These are phyloP conservation scores for Carposina sasakii DNA, from an alignment of 1,140 invertebrate species.

Conservation along the genomic window DNA sequence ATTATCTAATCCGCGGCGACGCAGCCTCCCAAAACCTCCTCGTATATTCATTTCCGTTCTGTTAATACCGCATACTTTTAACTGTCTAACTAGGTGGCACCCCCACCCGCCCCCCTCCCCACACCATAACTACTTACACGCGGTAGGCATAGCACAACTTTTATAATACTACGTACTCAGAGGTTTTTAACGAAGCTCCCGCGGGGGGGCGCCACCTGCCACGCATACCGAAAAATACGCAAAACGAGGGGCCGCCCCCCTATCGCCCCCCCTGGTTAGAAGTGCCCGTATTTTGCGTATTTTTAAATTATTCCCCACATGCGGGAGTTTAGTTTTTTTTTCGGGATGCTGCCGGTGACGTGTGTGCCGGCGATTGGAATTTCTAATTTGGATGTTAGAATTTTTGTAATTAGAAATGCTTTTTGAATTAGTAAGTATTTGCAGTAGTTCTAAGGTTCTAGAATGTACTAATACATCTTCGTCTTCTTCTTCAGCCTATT, in stretches of 20 bases:
- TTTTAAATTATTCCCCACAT: conserved; percentile 63
- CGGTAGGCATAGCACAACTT: conserved; percentile 70
- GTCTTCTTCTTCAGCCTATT: too few relatives aligned
- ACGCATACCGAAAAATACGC: conserved; percentile 40
- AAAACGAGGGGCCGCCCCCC: conserved; percentile 19
- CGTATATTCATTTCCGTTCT: conserved; percentile 70
- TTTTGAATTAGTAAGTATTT: too few relatives aligned
- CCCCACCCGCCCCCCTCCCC: conserved; percentile 32
- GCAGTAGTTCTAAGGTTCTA: too few relatives aligned
- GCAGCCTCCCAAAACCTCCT: conserved; percentile 61
- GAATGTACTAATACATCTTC: too few relatives aligned
- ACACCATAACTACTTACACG: conserved; percentile 62
- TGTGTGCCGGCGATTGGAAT: too few relatives aligned
- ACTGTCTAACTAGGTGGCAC: conserved; percentile 45
- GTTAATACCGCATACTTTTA: conserved; percentile 72
- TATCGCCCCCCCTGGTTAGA: conserved; percentile 39
- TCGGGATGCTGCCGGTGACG: conserved; percentile 19
- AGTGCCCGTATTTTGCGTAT: conserved; percentile 34
- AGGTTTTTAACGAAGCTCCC: conserved; percentile 62
- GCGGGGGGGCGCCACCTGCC: conserved; percentile 54
- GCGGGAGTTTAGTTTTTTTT: conserved; percentile 42
- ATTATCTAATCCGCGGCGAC: conserved; percentile 57
- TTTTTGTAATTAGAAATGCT: too few relatives aligned
- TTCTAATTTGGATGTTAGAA: too few relatives aligned
- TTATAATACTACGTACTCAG: conserved; percentile 69